Evolutionary conservation across 2,888 invertebrate species (phyloP).

Genomic region (Dasypolia templi): DNA sequence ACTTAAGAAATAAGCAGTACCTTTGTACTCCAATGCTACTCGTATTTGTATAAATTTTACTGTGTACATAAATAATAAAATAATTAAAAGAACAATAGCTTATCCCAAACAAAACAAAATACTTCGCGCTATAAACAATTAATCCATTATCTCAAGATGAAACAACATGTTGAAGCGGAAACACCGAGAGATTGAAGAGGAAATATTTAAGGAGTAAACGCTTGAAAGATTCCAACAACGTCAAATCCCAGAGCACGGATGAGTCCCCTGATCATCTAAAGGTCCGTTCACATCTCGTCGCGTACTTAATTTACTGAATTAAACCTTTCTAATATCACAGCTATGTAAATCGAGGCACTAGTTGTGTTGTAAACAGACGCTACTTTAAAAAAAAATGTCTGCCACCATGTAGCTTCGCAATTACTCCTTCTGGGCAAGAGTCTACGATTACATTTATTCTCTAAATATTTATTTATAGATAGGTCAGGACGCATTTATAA

Average conservation of each 20-base stretch:
- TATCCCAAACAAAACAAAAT: constrained; percentile 10
- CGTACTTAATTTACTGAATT: background rate
- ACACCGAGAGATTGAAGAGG: constrained; percentile 21
- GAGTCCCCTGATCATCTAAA: constrained; percentile 32
- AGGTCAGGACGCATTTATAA: no score
- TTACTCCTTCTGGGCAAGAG: background rate
- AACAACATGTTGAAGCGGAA: constrained; percentile 37
- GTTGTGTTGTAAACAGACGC: background rate
- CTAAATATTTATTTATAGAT: background rate
- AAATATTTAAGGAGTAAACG: constrained; percentile 31
- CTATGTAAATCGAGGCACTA: background rate
- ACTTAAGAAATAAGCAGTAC: no score
- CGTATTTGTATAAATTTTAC: no score
- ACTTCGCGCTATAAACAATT: constrained; percentile 28
- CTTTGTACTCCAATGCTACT: no score
- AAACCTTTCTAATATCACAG: background rate
- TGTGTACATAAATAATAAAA: no score
- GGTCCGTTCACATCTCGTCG: constrained; percentile 29
- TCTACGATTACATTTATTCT: background rate
- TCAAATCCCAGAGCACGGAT: constrained; percentile 24
- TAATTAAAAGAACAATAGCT: constrained; percentile 1
- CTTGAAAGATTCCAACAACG: constrained; percentile 17
- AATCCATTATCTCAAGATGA: constrained; percentile 31
- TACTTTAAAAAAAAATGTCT: background rate
- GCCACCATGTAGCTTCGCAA: background rate